Conservation (phyloP, 92 coral and sea anemone species). For the Chrysogorgia sp. region DNA sequence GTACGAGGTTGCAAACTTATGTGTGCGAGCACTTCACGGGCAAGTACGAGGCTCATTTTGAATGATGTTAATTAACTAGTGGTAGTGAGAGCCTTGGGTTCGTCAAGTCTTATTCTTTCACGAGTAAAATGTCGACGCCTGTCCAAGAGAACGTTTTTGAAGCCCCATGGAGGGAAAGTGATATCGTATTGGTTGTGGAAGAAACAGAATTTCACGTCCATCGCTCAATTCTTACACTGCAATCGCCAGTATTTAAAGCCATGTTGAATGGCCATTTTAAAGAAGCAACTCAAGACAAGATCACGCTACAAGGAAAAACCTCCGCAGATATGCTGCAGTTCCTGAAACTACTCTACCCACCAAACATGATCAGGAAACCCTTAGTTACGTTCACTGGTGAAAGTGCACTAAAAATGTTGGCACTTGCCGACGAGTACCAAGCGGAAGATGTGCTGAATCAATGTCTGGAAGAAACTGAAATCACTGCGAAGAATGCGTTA, state of each 20-base stretch:
- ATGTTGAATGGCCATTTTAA: conserved; percentile 29
- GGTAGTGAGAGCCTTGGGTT: too few species aligned
- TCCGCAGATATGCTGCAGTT: conserved; percentile 10
- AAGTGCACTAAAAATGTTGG: conserved; percentile 3
- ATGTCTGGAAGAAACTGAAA: conserved; percentile 13
- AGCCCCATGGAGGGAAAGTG: conserved; percentile 7
- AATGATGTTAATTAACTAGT: too few species aligned
- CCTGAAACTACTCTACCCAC: conserved; percentile 4
- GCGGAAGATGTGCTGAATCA: conserved; percentile 20
- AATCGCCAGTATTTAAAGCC: conserved; percentile 22
- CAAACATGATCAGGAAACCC: conserved; percentile 13
- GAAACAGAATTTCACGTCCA: conserved; percentile 26
- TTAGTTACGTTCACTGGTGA: not conserved
- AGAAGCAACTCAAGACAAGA: not conserved
- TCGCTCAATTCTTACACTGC: conserved; percentile 32
- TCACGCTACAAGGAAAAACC: conserved; percentile 12
- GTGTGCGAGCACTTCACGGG: too few species aligned
- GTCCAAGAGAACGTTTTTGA: conserved; percentile 20
- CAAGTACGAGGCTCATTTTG: too few species aligned
- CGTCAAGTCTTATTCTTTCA: too few species aligned
- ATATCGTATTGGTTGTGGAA: conserved; percentile 15
- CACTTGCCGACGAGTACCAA: conserved; percentile 26
- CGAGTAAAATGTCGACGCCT: too few species aligned
- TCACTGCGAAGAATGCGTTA: not conserved
- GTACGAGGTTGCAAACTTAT: too few species aligned